Evolutionary conservation across 2,113 vertebrate species (phyloP), one percentile per base, ranked within the genome.

Genomic region (Clarias magur): DNA sequence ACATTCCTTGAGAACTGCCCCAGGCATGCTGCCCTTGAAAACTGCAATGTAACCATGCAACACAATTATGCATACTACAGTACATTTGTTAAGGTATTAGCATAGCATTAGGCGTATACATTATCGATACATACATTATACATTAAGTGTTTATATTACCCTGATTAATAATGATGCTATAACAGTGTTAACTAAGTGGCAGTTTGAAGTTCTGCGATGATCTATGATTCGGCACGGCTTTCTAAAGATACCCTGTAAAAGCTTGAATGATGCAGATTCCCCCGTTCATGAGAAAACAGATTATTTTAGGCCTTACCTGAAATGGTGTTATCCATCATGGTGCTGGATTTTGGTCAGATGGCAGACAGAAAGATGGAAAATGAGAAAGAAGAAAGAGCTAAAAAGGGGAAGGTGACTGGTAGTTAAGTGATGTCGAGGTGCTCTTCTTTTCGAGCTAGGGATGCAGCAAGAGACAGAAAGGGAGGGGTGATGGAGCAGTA

Each of bases 321-420:
- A 62, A 92, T 38, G 56, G 90, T 93, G 91, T 88, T 92, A 34
- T 89, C 85, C 93, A 93, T 93, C 84, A 84, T 88, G 78, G 17
- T 73, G 90, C 85, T 85, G 81, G 80, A 76, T 79, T 48, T 48
- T 73, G 84, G 60, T 84, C 56, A 89, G 82, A 88, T 87, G 88
- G 75, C 25, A 83, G 85, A 83, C 56, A 72, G n/a, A 63, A 85
- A 59, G 59, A 88, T 75, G 25, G 62, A 54, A 65, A 59, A 78
- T 80, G 84, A 83, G 68, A n/a, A 85, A 48, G 85, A 70, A 65
- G 48, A 34, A 16, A 23, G n/a, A 53, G 76, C 82, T 80, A 56
- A 67, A 53, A 59, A 60, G 80, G 65, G 38, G 67, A 34, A 84
- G 56, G 76, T 80, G 83, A 80, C 34, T 80, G 7, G 53, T 53